Base-by-base conservation (phyloP, 2,113 vertebrate species). In the Alces alces region DNA sequence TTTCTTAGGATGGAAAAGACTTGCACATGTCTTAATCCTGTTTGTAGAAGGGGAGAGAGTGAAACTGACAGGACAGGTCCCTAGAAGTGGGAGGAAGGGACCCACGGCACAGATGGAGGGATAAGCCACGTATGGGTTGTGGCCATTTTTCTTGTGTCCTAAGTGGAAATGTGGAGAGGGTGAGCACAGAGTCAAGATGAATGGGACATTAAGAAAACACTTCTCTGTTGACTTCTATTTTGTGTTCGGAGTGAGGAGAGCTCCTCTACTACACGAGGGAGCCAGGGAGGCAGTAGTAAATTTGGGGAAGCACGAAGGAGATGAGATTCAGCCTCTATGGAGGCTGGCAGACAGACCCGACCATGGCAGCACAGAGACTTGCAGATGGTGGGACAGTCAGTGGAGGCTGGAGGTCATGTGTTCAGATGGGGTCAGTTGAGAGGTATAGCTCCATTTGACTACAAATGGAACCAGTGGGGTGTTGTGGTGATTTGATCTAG, bases 51-150 rank as follows among this genome's bases (percentile, higher is more conserved):
- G 28, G 43, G 17, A 94, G 86, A 23, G 25, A 16, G 14, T 66
- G 25, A 80, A 73, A n/a, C 33, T 50, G 33, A 58, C 7, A 50
- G 36, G 55, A 61, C 13, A 27, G 7, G 28, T 7, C 8, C 14
- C 10, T 70, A n/a, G 52, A 92, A 61, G 33, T 45, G 21, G 9
- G 43, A 95, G 36, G 39, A n/a, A 14, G n/a, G n/a, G 15, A 33
- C 10, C 11, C 23, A 43, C 0, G 27, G n/a, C 27, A 2, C 47
- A 36, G 66, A 17, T 1, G 7, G 47, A 61, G 28, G 23, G 11
- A 19, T 70, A 14, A 16, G 13, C 50, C 73, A 85, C 15, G 0
- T 36, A 1, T 27, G 52, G 19, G 7, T 3, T 0, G 1, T 36
- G n/a, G n/a, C 23, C 4, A 13, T 2, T 39, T 36, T 9, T 64